Base-by-base conservation (phyloP, 2,888 invertebrate genomes). In the Seladonia tumulorum region DNA sequence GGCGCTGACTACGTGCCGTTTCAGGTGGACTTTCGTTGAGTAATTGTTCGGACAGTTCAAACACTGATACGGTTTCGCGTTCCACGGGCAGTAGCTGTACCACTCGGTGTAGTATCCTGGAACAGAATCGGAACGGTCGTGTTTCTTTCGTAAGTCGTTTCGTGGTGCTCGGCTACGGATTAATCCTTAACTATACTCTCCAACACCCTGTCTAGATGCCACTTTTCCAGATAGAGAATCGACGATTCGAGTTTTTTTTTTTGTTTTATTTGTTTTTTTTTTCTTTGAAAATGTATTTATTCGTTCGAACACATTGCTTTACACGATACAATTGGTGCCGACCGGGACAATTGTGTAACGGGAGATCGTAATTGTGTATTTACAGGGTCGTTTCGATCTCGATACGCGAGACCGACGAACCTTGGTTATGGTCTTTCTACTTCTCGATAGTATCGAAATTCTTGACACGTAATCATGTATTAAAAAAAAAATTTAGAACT, bases 11-110 rank as follows among this genome's bases (percentile, higher is more conserved):
- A 88, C 78, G 79, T 93, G 93, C 12, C 90, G 89, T 45, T 88
- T 85, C 75, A 93, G 77, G 18, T 91, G 89, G 2, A 87, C 88
- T 74, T 91, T 90, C 68, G 85, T 83, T 39, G 90, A 91, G 81
- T 92, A 93, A 83, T 81, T 88, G 77, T 89, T 87, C 29, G 92
- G 92, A 88, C 92, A 93, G 72, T 86, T 87, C 49, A 86, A 75
- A 76, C 93, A 93, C 80, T 88, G 89, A 79, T 88, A 91, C 35
- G 92, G 91, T 82, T 90, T 90, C 70, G 74, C 47, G 70, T 79
- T 80, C 87, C 87, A 81, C 22, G 87, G 76, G 53, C 73, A 81
- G 66, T 81, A 87, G 76, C 39, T 60, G 76, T 83, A 87, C 81
- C 83, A 83, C 0, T 75, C 39, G 66, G 47, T n/a, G 79, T 71